These are phyloP conservation scores for Cyclophora albipunctata DNA, from an alignment of 2,888 invertebrate species.

Conservation along the genomic window DNA sequence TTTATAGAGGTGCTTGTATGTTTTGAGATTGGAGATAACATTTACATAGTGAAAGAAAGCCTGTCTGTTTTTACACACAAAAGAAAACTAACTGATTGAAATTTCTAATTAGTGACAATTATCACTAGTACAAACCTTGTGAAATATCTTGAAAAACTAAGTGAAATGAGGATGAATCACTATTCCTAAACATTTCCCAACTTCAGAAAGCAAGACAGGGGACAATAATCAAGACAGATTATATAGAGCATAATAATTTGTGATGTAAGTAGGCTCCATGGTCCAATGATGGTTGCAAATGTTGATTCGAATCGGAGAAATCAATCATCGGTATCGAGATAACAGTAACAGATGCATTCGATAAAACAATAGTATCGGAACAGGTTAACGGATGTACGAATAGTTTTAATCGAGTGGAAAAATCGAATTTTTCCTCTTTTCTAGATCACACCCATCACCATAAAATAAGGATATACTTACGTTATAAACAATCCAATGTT, in stretches of 20 bases:
- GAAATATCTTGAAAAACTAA: no score
- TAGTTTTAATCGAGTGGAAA: neutral
- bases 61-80: no score
- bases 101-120: neutral
- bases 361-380: neutral
- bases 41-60: no score
- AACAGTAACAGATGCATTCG: neutral
- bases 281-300: constrained; percentile 25
- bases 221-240: constrained; percentile 13
- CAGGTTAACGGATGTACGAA: neutral
- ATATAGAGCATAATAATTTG: constrained; percentile 26
- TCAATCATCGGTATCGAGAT: constrained; percentile 14
- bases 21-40: no score
- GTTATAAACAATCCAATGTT: no score
- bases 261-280: constrained; percentile 33
- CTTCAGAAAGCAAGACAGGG: constrained; percentile 8
- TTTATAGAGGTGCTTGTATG: no score
- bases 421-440: no score
- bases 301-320: constrained; percentile 20
- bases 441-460: no score
- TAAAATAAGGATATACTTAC: no score
- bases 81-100: no score
- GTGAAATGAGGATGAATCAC: no score
- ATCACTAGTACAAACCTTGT: constrained; percentile 3
- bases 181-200: no score